Evolutionary conservation across 2,113 vertebrate species (phyloP).

Genomic region (Macrotis lagotis): DNA sequence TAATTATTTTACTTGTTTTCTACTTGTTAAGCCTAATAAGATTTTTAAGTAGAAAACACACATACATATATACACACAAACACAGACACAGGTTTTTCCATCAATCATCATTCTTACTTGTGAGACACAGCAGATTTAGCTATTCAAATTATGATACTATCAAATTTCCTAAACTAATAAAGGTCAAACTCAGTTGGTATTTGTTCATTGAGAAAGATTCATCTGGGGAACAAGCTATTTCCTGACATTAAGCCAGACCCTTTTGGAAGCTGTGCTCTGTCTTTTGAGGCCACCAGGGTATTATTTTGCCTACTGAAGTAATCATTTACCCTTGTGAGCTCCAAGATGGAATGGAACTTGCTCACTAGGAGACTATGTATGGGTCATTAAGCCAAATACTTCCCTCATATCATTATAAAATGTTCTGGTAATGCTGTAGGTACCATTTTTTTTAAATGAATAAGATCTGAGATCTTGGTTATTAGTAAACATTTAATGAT

Average conservation of each 20-base stretch:
- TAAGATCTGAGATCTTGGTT: conserved; percentile 49
- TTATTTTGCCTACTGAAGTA: conserved; percentile 58
- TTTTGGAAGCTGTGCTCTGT: conserved; percentile 53
- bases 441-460: conserved; percentile 39
- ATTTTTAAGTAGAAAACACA: conserved; percentile 19
- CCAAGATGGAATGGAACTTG: conserved; percentile 63
- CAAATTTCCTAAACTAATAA: conserved; percentile 15
- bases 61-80: background rate
- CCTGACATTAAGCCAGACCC: conserved; percentile 54
- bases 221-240: conserved; percentile 59
- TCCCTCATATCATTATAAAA: conserved; percentile 60
- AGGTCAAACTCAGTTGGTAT: conserved; percentile 39
- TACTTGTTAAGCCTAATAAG: conserved; percentile 38
- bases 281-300: conserved; percentile 66
- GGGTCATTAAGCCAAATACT: conserved; percentile 70
- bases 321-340: conserved; percentile 63
- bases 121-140: background rate
- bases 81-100: background rate
- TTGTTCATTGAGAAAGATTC: conserved; percentile 39
- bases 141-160: background rate
- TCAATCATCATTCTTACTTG: conserved; percentile 3
- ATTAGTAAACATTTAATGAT: conserved; percentile 38
- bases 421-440: conserved; percentile 47
- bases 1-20: conserved; percentile 22
- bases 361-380: conserved; percentile 60